phyloP scores from a whole-genome alignment of 2,797 vertebrate species.

The Harpagifer antarcticus region DNA sequence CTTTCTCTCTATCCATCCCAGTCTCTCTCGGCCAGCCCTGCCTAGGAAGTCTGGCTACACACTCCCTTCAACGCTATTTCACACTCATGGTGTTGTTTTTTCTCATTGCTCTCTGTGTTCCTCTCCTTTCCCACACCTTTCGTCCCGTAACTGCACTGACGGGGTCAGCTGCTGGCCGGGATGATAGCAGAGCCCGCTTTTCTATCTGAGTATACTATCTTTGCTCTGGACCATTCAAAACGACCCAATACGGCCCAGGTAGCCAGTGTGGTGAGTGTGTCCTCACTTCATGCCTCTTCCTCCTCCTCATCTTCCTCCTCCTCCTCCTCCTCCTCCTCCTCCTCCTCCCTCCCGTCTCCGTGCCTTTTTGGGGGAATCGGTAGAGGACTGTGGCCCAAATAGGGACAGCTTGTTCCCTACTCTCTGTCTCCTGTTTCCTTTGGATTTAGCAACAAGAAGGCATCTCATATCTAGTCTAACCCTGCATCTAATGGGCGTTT shows the following conservation, averaged over 20 bases:
- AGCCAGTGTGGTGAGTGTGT: slow-evolving; percentile 97
- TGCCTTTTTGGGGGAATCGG: slow-evolving; percentile 79
- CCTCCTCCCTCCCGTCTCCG: slow-evolving; percentile 78
- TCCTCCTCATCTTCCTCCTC: slow-evolving; percentile 70
- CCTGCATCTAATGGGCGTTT: slow-evolving; percentile 84
- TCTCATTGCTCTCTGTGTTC: slow-evolving; percentile 93
- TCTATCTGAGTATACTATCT: slow-evolving; percentile 99
- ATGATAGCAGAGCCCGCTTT: slow-evolving; percentile 99
- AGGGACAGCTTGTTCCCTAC: slow-evolving; percentile 85
- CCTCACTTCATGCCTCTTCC: slow-evolving; percentile 83
- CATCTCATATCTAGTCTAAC: slow-evolving; percentile 87
- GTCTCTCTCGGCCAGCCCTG: slow-evolving; percentile 50
- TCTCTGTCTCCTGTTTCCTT: slow-evolving; percentile 79
- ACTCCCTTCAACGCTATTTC: slow-evolving; percentile 68
- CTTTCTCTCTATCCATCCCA: slow-evolving; percentile 41
- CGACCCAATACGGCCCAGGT: slow-evolving; percentile 93
- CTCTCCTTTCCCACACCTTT: slow-evolving; percentile 82
- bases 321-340: slow-evolving; percentile 72
- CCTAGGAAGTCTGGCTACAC: slow-evolving; percentile 51
- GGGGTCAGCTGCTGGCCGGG: slow-evolving; percentile 96
- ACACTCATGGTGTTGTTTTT: slow-evolving; percentile 87
- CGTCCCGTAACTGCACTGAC: slow-evolving; percentile 87
- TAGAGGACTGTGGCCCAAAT: slow-evolving; percentile 82
- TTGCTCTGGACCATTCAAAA: slow-evolving; percentile 99
- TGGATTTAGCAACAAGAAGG: slow-evolving; percentile 84